phyloP scores from a whole-genome alignment of 2,113 vertebrate genomes.

The Pagrus major region DNA sequence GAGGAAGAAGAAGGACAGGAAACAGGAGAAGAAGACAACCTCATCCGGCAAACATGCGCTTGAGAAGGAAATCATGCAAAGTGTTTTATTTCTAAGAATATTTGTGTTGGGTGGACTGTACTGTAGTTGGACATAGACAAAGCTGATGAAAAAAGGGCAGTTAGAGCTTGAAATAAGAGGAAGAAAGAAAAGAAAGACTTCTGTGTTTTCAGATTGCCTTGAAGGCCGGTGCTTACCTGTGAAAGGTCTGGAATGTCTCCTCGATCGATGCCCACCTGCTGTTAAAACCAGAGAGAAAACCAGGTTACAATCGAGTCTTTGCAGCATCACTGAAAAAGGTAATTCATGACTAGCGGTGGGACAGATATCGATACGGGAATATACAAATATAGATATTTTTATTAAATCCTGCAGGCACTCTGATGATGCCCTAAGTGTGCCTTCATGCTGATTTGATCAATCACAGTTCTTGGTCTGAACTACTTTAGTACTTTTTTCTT shows the following conservation, averaged over 20 bases:
- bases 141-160: slow-evolving; percentile 23
- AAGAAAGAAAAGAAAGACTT: slow-evolving; percentile 14
- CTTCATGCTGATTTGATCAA: too few relatives aligned
- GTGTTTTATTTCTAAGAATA: slow-evolving; percentile 40
- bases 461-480: too few relatives aligned
- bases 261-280: slow-evolving; percentile 99
- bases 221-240: slow-evolving; percentile 85
- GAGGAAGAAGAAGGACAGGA: slow-evolving; percentile 28
- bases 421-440: too few relatives aligned
- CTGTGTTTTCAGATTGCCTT: neutral
- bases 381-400: too few relatives aligned
- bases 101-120: slow-evolving; percentile 35
- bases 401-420: too few relatives aligned
- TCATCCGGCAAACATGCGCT: slow-evolving; percentile 77
- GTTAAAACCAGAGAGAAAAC: slow-evolving; percentile 58
- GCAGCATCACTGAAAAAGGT: neutral
- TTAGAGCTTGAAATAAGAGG: slow-evolving; percentile 37
- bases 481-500: too few relatives aligned
- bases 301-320: slow-evolving; percentile 17
- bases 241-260: slow-evolving; percentile 99
- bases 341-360: too few relatives aligned
- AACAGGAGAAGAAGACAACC: slow-evolving; percentile 55
- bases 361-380: too few relatives aligned
- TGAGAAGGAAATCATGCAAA: slow-evolving; percentile 76
- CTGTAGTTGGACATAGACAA: slow-evolving; percentile 38